A percentile compares a stretch with the other conserved stretches of the same genome.
These are phyloP conservation scores for Euleptes europaea DNA, from an alignment of 2,113 vertebrate species.

Conservation along the genomic window DNA sequence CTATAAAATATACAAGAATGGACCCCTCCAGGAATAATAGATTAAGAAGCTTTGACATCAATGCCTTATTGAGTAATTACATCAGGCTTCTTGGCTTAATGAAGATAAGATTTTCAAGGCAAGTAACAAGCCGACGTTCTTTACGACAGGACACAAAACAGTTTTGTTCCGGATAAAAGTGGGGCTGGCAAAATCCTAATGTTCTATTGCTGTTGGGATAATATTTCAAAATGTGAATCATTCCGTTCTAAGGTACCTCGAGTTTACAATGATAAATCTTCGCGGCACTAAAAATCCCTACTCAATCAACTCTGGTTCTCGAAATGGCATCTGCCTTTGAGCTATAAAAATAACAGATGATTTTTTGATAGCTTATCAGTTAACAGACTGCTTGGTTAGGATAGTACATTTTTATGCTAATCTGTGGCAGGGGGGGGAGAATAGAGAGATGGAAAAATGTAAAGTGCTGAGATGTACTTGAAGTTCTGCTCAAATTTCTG, in stretches of 20 bases:
- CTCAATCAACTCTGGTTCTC: conserved; percentile 80
- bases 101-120: conserved; percentile 61
- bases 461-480: conserved; percentile 66
- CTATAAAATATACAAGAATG: conserved; percentile 49
- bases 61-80: conserved; percentile 63
- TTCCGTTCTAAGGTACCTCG: conserved; percentile 79
- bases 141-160: conserved; percentile 69
- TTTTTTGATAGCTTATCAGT: conserved; percentile 87
- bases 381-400: conserved; percentile 86
- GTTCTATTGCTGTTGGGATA: conserved; percentile 74
- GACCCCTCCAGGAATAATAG: conserved; percentile 61
- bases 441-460: conserved; percentile 55
- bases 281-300: conserved; percentile 74
- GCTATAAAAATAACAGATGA: conserved; percentile 88
- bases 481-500: conserved; percentile 63
- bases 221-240: conserved; percentile 74
- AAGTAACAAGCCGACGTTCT: conserved; percentile 53
- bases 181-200: conserved; percentile 66
- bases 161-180: conserved; percentile 68
- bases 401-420: conserved; percentile 85
- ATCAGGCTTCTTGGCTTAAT: conserved; percentile 61
- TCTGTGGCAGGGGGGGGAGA: conserved; percentile 71
- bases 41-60: conserved; percentile 65
- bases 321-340: conserved; percentile 84
- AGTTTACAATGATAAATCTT: conserved; percentile 78